Conservation (phyloP, 2,113 vertebrate species). For the Leuciscus idus region DNA sequence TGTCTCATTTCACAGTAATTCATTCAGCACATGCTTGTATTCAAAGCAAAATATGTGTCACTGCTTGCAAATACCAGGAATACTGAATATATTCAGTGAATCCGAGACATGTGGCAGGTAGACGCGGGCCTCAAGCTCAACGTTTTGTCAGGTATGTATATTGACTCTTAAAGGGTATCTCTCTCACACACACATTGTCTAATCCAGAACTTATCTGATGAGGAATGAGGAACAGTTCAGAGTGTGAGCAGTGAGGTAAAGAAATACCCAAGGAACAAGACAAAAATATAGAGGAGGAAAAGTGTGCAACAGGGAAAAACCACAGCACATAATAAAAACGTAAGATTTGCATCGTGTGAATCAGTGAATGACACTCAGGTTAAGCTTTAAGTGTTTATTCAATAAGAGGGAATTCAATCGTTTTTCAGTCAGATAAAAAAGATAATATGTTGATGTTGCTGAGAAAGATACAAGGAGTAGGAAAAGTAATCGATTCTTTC, state of each 20-base stretch:
- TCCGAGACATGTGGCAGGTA: not conserved
- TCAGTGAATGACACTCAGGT: not conserved
- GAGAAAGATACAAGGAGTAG: not conserved
- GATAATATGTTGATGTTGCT: not conserved
- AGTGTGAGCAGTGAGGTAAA: slow-evolving; percentile 21
- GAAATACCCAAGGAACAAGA: not conserved
- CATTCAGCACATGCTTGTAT: not conserved
- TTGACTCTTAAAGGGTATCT: not conserved
- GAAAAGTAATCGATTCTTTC: not conserved
- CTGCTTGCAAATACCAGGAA: not conserved
- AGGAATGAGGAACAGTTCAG: slow-evolving; percentile 2
- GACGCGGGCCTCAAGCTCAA: not conserved
- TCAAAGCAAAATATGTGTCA: not conserved
- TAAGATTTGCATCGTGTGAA: not conserved
- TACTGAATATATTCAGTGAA: not conserved
- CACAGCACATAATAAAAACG: not conserved
- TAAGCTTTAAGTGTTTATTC: not conserved
- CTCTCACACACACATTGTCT: not conserved
- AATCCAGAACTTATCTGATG: slow-evolving; percentile 1
- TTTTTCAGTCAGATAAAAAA: not conserved
- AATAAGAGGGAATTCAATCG: not conserved
- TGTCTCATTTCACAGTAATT: not conserved
- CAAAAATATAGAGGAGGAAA: not conserved
- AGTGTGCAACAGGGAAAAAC: not conserved
- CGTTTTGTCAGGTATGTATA: not conserved